phyloP scores from a whole-genome alignment of 2,888 invertebrate genomes.

The Ferrisia virgata region DNA sequence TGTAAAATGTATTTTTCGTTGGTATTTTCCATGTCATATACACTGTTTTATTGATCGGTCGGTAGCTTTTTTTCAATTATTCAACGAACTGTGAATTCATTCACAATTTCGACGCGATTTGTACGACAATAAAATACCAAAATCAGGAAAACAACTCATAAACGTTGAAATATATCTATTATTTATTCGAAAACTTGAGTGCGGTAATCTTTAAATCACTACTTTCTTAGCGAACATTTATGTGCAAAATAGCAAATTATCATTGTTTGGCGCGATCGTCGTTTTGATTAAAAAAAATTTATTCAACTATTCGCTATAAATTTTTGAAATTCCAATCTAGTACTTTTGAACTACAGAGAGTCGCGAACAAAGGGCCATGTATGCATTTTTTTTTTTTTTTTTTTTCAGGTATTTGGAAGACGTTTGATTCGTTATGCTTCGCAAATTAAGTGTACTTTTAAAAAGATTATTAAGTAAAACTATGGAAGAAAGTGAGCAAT shows the following conservation, averaged over 20 bases:
- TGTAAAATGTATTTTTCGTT: not conserved
- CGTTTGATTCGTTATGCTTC: too few species aligned
- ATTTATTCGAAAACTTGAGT: not conserved
- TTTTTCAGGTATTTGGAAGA: too few species aligned
- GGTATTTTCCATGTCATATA: not conserved
- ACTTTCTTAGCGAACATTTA: not conserved
- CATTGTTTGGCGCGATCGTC: not conserved
- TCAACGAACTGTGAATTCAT: not conserved
- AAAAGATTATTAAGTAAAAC: too few species aligned
- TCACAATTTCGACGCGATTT: not conserved
- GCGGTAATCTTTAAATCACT: not conserved
- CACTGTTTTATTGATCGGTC: not conserved
- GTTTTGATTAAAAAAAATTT: not conserved
- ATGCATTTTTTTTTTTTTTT: too few species aligned
- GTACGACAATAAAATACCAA: conserved; percentile 10
- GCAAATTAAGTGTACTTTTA: too few species aligned
- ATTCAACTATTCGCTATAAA: not conserved
- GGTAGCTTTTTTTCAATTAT: not conserved
- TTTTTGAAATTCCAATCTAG: too few species aligned
- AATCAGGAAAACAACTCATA: not conserved
- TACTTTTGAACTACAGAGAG: too few species aligned
- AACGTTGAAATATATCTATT: not conserved
- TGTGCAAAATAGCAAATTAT: not conserved
- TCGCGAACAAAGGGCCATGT: too few species aligned
- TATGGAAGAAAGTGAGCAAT: too few species aligned